phyloP scores from a whole-genome alignment of 2,797 vertebrate species.

The Spizella passerina region DNA sequence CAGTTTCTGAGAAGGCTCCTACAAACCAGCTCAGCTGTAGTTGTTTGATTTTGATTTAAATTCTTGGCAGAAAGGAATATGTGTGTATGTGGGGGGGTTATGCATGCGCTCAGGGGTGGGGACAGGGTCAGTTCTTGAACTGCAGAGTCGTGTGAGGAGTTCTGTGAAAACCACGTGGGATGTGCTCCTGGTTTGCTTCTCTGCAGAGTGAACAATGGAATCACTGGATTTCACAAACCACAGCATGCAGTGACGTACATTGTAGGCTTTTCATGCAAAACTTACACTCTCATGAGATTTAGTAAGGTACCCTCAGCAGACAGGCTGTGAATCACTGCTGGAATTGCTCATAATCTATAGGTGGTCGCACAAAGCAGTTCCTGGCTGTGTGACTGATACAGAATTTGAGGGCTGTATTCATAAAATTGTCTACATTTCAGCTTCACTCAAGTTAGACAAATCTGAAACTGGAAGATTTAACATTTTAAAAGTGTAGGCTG shows the following conservation, averaged over 20 bases:
- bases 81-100: neutral
- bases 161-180: neutral
- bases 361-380: neutral
- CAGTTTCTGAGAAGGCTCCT: conserved; percentile 15
- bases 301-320: neutral
- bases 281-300: neutral
- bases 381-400: neutral
- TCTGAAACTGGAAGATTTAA: neutral
- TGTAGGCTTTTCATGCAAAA: neutral
- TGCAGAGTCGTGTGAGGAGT: neutral
- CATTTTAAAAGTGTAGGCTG: neutral
- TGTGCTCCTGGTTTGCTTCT: neutral
- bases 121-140: neutral
- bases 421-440: neutral
- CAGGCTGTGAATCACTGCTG: neutral
- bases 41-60: conserved; percentile 16
- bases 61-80: neutral
- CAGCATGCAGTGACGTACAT: neutral
- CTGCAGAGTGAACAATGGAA: neutral
- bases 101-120: neutral
- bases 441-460: neutral
- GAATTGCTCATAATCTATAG: neutral
- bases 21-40: conserved; percentile 14
- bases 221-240: neutral
- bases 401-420: neutral